Conservation (phyloP, 2,113 vertebrate species). For the Amblyopsis rosae region DNA sequence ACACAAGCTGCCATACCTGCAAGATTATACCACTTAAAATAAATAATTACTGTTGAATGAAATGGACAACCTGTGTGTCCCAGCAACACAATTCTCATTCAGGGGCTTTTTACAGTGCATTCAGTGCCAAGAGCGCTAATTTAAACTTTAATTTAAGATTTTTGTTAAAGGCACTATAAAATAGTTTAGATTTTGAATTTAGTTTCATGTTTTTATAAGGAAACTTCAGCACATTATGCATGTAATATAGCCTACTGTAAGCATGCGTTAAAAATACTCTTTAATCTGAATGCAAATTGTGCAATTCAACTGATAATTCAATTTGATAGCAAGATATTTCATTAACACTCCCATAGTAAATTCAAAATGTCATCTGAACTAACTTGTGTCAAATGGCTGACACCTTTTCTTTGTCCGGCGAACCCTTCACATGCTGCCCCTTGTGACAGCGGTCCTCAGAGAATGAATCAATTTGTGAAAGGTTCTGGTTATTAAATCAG, state of each 20-base stretch:
- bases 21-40: neutral
- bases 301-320: neutral
- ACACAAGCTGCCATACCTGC: neutral
- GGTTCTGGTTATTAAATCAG: constrained; percentile 73
- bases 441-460: constrained; percentile 53
- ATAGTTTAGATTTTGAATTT: neutral
- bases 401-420: constrained; percentile 26
- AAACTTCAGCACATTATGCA: neutral
- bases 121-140: neutral
- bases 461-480: constrained; percentile 75
- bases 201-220: neutral
- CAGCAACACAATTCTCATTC: no score
- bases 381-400: constrained; percentile 1
- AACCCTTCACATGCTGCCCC: constrained; percentile 47
- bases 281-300: constrained; percentile 10
- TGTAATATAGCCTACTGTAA: neutral
- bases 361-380: neutral
- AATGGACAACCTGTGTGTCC: no score
- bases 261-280: neutral
- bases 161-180: no score
- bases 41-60: neutral
- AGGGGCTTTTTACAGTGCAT: no score
- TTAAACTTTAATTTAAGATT: neutral
- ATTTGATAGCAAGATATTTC: neutral
- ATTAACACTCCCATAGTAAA: neutral